Evolutionary conservation across 2,113 vertebrate species (phyloP).

Genomic region (Dasyprocta punctata): DNA sequence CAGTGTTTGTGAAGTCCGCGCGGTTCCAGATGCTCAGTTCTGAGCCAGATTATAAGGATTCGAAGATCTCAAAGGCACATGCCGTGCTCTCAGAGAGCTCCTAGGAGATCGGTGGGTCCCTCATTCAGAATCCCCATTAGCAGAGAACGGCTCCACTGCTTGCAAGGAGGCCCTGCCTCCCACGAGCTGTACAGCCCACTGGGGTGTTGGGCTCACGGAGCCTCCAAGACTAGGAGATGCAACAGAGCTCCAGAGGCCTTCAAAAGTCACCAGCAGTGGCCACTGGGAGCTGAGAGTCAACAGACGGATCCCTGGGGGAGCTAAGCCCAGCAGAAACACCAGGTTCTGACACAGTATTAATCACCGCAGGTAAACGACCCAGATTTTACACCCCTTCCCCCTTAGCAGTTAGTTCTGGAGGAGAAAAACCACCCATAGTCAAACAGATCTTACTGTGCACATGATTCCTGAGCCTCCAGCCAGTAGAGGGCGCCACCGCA

Average conservation of each 20-base stretch:
- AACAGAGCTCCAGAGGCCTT: background rate
- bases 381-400: background rate
- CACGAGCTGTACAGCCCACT: background rate
- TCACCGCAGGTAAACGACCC: background rate
- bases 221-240: background rate
- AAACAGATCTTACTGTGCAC: background rate
- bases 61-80: background rate
- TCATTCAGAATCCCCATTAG: background rate
- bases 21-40: background rate
- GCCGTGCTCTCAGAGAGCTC: background rate
- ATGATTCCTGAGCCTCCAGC: background rate
- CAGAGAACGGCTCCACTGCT: background rate
- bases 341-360: background rate
- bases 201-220: background rate
- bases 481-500: background rate
- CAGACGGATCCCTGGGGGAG: background rate
- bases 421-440: background rate
- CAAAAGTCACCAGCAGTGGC: background rate
- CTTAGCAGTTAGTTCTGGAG: background rate
- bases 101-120: background rate
- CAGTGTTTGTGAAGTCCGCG: background rate
- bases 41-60: background rate
- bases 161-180: background rate
- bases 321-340: background rate
- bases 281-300: background rate